Evolutionary conservation across 2,888 invertebrate genomes (phyloP), one percentile per base, ranked within the genome.

Genomic region (Ditylenchus weischeri): DNA sequence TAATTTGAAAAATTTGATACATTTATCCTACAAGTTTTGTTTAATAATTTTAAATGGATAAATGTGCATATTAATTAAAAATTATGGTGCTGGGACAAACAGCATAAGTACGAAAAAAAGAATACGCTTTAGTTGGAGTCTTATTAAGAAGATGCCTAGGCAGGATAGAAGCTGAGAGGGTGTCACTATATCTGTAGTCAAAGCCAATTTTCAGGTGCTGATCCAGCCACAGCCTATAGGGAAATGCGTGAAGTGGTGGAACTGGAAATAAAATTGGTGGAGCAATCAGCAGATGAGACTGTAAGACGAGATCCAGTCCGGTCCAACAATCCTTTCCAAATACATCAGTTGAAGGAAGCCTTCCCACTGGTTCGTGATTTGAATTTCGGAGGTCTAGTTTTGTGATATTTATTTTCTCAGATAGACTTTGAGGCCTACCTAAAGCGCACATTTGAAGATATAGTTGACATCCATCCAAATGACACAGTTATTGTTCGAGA

Each of bases 231-330:
- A 35, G 75, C 60, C 29, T 43, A 54, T 8, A 67, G 59, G 23
- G 81, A 80, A 19, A 78, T 80, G 76, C 62, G 69, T 10, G 79
- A 80, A 61, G 76, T 75, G 10, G 75, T 79, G 69, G 77, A 80
- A 49, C 74, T 80, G 23, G 80, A 80, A 68, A 58, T 78, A 60
- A 77, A 78, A 54, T 64, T 80, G 23, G 79, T 78, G 29, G 76
- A 77, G 50, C 77, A 77, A 65, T 75, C 76, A 0, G 75, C 79
- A 4, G 79, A 80, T 62, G 80, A 80, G 35, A 75, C 77, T 73
- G 67, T 76, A 47, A 73, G 79, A 5, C 48, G 78, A 13, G 77
- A 79, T 70, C 79, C 79, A 0, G 77, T 80, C 18, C 67, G 78
- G n/a, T 74, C 75, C 35, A 78, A 79, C 64, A 79, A 79, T 68